Evolutionary conservation across 2,113 vertebrate species (phyloP).

Genomic region (Thermophis baileyi): DNA sequence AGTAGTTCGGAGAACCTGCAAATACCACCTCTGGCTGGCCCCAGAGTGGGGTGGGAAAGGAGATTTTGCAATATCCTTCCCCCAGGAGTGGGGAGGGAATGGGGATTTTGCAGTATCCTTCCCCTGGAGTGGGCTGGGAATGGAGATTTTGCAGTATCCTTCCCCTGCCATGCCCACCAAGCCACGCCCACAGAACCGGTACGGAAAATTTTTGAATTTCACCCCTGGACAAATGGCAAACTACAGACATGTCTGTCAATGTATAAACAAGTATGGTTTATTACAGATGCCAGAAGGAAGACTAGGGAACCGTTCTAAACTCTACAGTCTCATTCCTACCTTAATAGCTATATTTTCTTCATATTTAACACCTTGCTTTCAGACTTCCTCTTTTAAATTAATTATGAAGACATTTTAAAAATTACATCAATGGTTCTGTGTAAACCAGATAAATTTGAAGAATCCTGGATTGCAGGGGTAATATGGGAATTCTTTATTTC

Average conservation of each 20-base stretch:
- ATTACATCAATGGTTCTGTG: constrained; percentile 14
- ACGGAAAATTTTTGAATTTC: too few species aligned
- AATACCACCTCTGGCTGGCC: too few species aligned
- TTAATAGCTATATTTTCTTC: not conserved
- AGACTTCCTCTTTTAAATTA: constrained; percentile 25
- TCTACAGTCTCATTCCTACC: not conserved
- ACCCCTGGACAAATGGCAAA: too few species aligned
- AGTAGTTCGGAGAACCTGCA: too few species aligned
- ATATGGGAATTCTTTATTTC: not conserved
- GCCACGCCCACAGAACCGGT: too few species aligned
- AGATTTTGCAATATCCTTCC: too few species aligned
- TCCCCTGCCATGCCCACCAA: too few species aligned
- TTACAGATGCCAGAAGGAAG: not conserved
- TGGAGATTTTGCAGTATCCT: too few species aligned
- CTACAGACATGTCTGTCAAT: not conserved
- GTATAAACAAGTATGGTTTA: not conserved
- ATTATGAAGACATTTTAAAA: constrained; percentile 34
- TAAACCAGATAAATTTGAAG: constrained; percentile 18
- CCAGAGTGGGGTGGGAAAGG: too few species aligned
- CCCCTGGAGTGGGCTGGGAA: too few species aligned
- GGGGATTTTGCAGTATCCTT: too few species aligned
- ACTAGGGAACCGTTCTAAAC: not conserved
- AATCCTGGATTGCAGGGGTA: not conserved
- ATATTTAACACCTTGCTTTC: not conserved
- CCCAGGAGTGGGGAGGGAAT: too few species aligned